Evolutionary conservation across 2,888 invertebrate genomes (phyloP), one percentile per base, ranked within the genome.

Genomic region (Hermodice carunculata): DNA sequence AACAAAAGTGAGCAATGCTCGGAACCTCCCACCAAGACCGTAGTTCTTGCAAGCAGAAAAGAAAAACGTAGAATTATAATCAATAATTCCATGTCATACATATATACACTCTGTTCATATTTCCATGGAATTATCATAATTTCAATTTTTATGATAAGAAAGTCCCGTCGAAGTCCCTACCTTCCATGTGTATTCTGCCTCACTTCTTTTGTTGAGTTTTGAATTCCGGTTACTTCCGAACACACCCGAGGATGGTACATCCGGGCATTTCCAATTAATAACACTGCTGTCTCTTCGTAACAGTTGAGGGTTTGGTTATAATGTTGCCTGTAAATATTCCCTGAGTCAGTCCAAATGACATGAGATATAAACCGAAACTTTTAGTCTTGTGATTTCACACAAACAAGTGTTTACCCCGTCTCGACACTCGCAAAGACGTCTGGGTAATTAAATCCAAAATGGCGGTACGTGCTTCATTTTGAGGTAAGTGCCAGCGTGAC

Each of bases 1-100:
- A 96, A 91, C 96, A 97, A 90, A 96, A 97, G 90, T 96, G 96
- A 86, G 96, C 96, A 89, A 97, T 95, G 89, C 95, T 94, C 89
- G 97, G 96, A 88, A 97, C 95, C 92, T 97, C 96, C 96, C 96
- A 96, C 78, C 79, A 82, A 19, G 78, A 75, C 43, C 80, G 80
- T 24, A 85, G 69, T 51, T 80, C 83, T 84, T n/a, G n/a, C n/a
- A n/a, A n/a, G n/a, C n/a, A n/a, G n/a, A n/a, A n/a, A n/a, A n/a
- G n/a, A n/a, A n/a, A n/a, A n/a, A n/a, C n/a, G n/a, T n/a, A n/a
- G n/a, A n/a, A n/a, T n/a, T n/a, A n/a, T n/a, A n/a, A n/a, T n/a
- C n/a, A n/a, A n/a, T n/a, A 11, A 11, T 51, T 51, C 19, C 11
- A 51, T 14, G 11, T 26, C 22, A 11, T 8, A 37, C 37, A 37